These are phyloP conservation scores for Pangasius mekongensis DNA, from an alignment of 2,797 vertebrate species.

Conservation along the genomic window DNA sequence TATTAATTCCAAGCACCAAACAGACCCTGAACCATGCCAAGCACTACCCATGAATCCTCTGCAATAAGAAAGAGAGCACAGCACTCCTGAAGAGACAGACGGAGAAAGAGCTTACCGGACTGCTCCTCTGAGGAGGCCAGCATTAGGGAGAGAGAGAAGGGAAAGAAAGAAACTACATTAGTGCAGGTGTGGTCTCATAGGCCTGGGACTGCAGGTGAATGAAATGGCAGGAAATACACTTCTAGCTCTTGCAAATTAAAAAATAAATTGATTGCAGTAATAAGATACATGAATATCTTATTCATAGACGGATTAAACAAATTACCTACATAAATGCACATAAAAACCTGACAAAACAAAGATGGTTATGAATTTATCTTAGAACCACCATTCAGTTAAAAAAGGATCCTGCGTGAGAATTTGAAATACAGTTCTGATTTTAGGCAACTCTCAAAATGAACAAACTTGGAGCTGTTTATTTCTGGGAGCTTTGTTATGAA, in stretches of 20 bases:
- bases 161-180: conserved; percentile 56
- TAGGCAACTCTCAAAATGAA: not conserved
- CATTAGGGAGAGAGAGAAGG: conserved; percentile 62
- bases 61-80: conserved; percentile 30
- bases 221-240: not conserved
- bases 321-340: not conserved
- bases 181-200: conserved; percentile 21
- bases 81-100: conserved; percentile 41
- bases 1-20: conserved; percentile 13
- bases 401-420: not conserved
- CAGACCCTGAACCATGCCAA: not conserved
- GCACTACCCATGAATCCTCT: conserved; percentile 8
- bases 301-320: not conserved
- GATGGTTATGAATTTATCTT: not conserved
- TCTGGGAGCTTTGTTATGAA: not conserved
- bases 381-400: not conserved
- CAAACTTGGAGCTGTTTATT: not conserved
- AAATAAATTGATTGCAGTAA: too few species aligned
- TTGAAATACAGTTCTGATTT: not conserved
- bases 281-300: too few species aligned
- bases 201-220: not conserved
- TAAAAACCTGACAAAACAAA: not conserved
- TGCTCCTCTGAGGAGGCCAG: conserved; percentile 88
- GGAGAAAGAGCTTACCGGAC: conserved; percentile 88
- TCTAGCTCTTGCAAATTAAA: not conserved